Conservation (phyloP, 2,113 vertebrate genomes). For the Bombycilla garrulus region DNA sequence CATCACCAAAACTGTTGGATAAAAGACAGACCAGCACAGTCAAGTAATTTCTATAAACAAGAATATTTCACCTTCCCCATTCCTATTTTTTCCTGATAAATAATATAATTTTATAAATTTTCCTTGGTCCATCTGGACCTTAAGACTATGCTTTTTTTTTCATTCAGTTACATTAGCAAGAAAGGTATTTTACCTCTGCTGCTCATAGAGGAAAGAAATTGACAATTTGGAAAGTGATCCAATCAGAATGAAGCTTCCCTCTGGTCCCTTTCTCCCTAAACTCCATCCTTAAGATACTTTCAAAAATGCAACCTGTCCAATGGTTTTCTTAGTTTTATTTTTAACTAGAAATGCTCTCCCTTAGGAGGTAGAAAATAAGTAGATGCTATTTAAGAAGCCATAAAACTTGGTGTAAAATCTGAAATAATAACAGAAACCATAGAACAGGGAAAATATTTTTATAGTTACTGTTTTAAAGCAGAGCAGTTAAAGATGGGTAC, state of each 20-base stretch:
- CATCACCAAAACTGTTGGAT: not conserved
- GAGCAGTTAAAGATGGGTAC: not conserved
- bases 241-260: not conserved
- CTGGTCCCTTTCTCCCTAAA: not conserved
- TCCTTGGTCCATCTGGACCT: not conserved
- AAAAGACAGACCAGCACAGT: not conserved
- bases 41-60: not conserved
- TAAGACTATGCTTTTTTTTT: not conserved
- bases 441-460: not conserved
- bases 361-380: not conserved
- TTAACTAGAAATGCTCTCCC: not conserved
- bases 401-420: not conserved
- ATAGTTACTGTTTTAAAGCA: not conserved
- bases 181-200: not conserved
- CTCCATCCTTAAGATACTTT: not conserved
- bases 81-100: not conserved
- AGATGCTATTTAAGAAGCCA: not conserved
- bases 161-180: not conserved
- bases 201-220: not conserved
- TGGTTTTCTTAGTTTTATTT: not conserved
- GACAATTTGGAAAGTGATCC: not conserved
- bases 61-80: accelerated
- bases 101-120: not conserved
- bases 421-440: not conserved
- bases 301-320: not conserved